phyloP scores from a whole-genome alignment of 2,888 invertebrate genomes.

The Strigamia crassipes region DNA sequence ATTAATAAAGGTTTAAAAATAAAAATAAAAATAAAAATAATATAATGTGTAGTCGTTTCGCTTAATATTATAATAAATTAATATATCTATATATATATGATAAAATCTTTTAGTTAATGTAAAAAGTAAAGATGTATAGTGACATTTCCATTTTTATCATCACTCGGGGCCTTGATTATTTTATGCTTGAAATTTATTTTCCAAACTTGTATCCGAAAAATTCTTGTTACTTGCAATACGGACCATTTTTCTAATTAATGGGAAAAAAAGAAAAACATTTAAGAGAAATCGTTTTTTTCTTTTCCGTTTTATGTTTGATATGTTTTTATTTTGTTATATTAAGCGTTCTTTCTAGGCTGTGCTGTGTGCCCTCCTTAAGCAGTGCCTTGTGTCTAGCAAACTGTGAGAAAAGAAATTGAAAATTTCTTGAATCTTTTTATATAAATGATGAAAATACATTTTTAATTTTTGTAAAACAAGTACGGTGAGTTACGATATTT shows the following conservation, averaged over 20 bases:
- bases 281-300: background rate
- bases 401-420: conserved; percentile 37
- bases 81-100: background rate
- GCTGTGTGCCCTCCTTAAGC: conserved; percentile 48
- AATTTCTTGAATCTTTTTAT: conserved; percentile 44
- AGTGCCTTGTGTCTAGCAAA: conserved; percentile 46
- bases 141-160: conserved; percentile 39
- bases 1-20: conserved; percentile 15
- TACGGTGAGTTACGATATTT: conserved; percentile 36
- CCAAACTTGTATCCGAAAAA: conserved; percentile 19
- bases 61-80: conserved; percentile 5
- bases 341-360: conserved; percentile 47
- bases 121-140: background rate
- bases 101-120: background rate
- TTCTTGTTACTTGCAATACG: conserved; percentile 40
- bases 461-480: conserved; percentile 21
- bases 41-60: background rate
- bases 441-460: background rate
- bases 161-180: conserved; percentile 28
- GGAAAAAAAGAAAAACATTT: background rate
- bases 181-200: conserved; percentile 40
- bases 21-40: background rate
- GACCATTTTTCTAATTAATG: conserved; percentile 42
- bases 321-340: conserved; percentile 1
- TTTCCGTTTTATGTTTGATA: background rate